phyloP scores from a whole-genome alignment of 1,140 invertebrate genomes.

The Carposina sasakii region DNA sequence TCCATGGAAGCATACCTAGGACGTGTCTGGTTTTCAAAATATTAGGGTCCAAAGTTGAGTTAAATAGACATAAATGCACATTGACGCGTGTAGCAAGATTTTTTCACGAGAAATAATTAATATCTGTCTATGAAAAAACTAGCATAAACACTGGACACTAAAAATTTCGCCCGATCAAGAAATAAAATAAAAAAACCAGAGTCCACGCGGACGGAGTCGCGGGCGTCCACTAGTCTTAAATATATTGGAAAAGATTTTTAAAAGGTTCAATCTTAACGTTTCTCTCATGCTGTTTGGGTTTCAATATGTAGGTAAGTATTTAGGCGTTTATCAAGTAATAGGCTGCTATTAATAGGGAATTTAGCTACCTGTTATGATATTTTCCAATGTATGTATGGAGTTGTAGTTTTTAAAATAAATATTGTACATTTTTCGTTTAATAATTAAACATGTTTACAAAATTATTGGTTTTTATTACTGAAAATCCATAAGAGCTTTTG shows the following conservation, averaged over 20 bases:
- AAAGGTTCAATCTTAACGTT: neutral
- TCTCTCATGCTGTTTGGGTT: neutral
- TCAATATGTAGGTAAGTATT: neutral
- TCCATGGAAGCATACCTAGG: too few species aligned
- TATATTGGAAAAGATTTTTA: neutral
- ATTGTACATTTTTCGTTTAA: conserved; percentile 64
- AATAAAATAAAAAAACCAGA: neutral
- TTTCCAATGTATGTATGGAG: conserved; percentile 54
- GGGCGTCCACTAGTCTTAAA: too few species aligned
- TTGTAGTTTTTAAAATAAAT: conserved; percentile 51
- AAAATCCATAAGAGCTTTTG: too few species aligned
- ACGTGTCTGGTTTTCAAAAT: too few species aligned
- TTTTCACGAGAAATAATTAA: too few species aligned
- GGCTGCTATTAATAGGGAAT: neutral
- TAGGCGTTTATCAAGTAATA: neutral
- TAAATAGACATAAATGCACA: too few species aligned
- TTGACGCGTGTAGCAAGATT: too few species aligned
- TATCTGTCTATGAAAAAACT: too few species aligned
- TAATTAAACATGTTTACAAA: conserved; percentile 63
- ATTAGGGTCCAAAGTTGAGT: too few species aligned
- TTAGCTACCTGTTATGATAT: conserved; percentile 33
- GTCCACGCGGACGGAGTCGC: too few species aligned
- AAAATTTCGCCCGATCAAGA: too few species aligned
- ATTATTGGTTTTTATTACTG: conserved; percentile 11
- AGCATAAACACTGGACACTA: too few species aligned